These are phyloP conservation scores for Phalera bucephala DNA, from an alignment of 2,888 invertebrate genomes.

Conservation along the genomic window DNA sequence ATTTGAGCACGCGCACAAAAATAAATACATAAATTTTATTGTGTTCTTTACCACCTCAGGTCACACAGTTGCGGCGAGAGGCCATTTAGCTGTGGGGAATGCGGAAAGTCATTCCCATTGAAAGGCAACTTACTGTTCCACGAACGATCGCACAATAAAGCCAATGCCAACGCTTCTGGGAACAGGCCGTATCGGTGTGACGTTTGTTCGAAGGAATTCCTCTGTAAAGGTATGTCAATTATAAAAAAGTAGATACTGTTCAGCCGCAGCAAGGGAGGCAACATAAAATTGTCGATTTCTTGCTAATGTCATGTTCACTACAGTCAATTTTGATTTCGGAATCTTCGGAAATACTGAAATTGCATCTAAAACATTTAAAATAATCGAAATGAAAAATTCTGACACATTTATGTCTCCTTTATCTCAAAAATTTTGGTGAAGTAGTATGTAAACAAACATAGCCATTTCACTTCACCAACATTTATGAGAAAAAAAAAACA, in stretches of 20 bases:
- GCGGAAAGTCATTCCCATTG: slow-evolving; percentile 93
- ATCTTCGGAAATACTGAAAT: too few species aligned
- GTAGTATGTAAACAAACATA: too few species aligned
- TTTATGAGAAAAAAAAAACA: too few species aligned
- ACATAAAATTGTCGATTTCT: too few species aligned
- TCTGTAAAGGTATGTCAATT: slow-evolving; percentile 89
- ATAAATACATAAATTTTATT: too few species aligned
- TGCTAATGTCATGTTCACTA: too few species aligned
- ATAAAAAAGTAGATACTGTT: neutral
- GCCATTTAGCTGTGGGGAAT: slow-evolving; percentile 92
- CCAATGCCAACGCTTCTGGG: slow-evolving; percentile 80
- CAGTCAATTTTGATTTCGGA: too few species aligned
- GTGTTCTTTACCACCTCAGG: slow-evolving; percentile 35
- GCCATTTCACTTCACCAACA: too few species aligned
- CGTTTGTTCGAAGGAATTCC: slow-evolving; percentile 92
- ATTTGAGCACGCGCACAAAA: too few species aligned
- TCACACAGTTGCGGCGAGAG: slow-evolving; percentile 89
- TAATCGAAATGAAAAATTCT: neutral
- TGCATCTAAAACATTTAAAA: too few species aligned
- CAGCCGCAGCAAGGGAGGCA: neutral
- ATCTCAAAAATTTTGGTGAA: too few species aligned
- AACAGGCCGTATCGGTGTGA: slow-evolving; percentile 90
- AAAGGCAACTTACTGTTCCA: slow-evolving; percentile 94
- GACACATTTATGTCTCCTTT: too few species aligned
- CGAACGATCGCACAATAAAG: slow-evolving; percentile 92